Conservation (phyloP, 2,113 vertebrate genomes). For the Beaufortia kweichowensis region DNA sequence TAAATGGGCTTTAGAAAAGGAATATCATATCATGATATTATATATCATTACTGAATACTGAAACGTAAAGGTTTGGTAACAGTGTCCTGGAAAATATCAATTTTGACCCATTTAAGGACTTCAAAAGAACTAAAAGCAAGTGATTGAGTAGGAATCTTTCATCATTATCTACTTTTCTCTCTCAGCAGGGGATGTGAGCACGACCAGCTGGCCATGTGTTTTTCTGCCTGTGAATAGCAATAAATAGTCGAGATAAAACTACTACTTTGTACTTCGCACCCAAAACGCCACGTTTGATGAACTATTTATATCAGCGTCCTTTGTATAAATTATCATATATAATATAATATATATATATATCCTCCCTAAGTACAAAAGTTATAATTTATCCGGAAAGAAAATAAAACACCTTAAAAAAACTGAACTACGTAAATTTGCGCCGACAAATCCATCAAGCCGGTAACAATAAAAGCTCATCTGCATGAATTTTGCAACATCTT, state of each 20-base stretch:
- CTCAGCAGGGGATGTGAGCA: constrained; percentile 18
- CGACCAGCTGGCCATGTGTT: constrained; percentile 50
- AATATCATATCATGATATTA: too few species aligned
- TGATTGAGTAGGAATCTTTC: not conserved
- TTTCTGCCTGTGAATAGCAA: constrained; percentile 46
- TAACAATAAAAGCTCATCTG: not conserved
- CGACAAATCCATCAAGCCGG: not conserved
- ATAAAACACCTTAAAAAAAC: not conserved
- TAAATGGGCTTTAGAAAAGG: too few species aligned
- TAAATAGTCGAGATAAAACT: constrained; percentile 63
- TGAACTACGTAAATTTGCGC: not conserved
- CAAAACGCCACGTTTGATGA: constrained; percentile 24
- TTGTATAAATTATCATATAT: not conserved
- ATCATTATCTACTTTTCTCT: not conserved
- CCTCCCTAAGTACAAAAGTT: not conserved
- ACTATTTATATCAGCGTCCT: constrained; percentile 27
- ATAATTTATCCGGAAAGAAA: not conserved
- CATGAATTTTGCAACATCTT: not conserved
- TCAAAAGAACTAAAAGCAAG: not conserved
- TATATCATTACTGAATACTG: too few species aligned
- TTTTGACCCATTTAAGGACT: constrained; percentile 4
- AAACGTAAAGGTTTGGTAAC: not conserved
- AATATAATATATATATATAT: not conserved
- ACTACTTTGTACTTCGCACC: constrained; percentile 59
- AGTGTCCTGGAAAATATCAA: not conserved